A percentile compares a stretch with the other conserved stretches of the same genome.
These are phyloP conservation scores for Podabrus alpinus DNA, from an alignment of 2,888 invertebrate species.

Conservation along the genomic window DNA sequence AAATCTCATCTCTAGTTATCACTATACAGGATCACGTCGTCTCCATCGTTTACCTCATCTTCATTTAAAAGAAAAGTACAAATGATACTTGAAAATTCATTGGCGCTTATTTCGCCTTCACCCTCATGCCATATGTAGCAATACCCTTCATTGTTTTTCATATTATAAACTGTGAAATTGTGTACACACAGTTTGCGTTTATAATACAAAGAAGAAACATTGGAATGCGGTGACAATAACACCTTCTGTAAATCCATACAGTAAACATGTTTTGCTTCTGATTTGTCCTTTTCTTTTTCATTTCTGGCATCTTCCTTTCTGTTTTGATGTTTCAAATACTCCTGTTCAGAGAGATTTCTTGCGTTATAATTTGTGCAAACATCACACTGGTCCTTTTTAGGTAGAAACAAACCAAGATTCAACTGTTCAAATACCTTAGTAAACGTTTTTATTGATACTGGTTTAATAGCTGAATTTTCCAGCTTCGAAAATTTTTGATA, in stretches of 20 bases:
- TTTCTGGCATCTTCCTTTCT: conserved; percentile 12
- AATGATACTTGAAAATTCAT: conserved; percentile 32
- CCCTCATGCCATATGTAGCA: conserved; percentile 37
- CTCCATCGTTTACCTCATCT: background rate
- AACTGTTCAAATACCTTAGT: conserved; percentile 21
- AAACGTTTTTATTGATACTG: conserved; percentile 6
- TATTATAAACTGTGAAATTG: conserved; percentile 36
- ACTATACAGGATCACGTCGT: background rate
- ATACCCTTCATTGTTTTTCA: conserved; percentile 22
- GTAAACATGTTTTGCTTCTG: conserved; percentile 4
- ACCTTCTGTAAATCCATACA: conserved; percentile 14
- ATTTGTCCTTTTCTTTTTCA: conserved; percentile 16
- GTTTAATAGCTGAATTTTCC: background rate
- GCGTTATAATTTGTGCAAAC: background rate
- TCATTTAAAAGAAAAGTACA: background rate
- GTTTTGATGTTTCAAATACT: conserved; percentile 5
- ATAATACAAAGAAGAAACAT: background rate
- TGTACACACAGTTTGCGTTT: conserved; percentile 22
- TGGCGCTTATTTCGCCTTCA: conserved; percentile 30
- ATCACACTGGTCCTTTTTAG: conserved; percentile 37
- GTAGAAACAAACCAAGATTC: conserved; percentile 34
- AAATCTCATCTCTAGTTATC: background rate
- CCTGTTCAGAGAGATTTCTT: conserved; percentile 10
- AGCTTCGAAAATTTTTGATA: conserved; percentile 12
- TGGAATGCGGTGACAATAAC: conserved; percentile 1